Base-by-base conservation (phyloP, 2,113 vertebrate genomes). In the Amblyornis subalaris region DNA sequence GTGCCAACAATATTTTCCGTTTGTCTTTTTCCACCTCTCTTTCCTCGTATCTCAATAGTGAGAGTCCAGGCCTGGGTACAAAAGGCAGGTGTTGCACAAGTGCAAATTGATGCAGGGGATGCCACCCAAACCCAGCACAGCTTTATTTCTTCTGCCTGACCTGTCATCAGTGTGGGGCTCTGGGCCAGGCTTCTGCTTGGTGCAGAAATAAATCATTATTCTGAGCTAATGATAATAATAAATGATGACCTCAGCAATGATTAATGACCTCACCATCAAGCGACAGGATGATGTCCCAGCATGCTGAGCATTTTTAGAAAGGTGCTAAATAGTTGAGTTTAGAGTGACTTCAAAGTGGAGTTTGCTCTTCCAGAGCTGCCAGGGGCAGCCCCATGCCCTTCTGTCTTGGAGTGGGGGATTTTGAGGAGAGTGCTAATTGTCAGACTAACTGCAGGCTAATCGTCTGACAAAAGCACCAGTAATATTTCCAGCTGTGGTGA, bases 281-380 rank as follows among this genome's bases (percentile, higher is more conserved):
- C 0, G 5, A 72, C 40, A 82, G n/a, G 4, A 1, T 3, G 4
- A 6, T 15, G 19, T 22, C 15, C 13, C 23, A 58, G 29, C 33
- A 6, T 8, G 45, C 8, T 35, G 62, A 83, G 38, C 38, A 10
- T 70, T 80, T 91, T 73, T 55, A 66, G 35, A 58, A 88, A 50
- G 67, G 60, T 33, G 47, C 7, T 55, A 33, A 55, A 61, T 47
- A 24, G 69, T 71, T 76, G 58, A 31, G 19, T 53, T 86, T 29
- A 45, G 44, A 40, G 29, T 61, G 58, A 60, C 50, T 91, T 76
- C 51, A 38, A 87, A 60, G 54, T 2, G 3, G 35, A 33, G 24
- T 64, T 89, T 64, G 48, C 64, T 64, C 47, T 65, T 77, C 18
- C 25, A n/a, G 55, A 54, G 54, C 19, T 75, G 53, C 35, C 0